Conservation (phyloP, 2,797 vertebrate genomes). For the Ptychobarbus kaznakovi region DNA sequence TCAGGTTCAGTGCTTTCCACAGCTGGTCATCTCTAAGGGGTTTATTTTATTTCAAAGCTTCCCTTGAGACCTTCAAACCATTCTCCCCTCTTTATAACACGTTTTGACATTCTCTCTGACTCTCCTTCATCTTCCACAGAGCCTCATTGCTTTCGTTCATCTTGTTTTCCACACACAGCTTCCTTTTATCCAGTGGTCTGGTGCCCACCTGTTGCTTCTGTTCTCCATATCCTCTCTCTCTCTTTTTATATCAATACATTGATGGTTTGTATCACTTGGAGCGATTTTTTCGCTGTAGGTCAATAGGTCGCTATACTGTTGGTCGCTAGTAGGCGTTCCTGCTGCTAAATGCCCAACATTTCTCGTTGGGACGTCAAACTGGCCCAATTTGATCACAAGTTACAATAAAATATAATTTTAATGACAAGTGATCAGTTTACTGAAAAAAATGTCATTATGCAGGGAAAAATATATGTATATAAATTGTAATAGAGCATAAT, state of each 20-base stretch:
- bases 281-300: not conserved
- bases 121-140: slow-evolving; percentile 39
- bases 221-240: slow-evolving; percentile 66
- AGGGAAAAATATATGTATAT: not conserved
- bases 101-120: slow-evolving; percentile 51
- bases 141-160: slow-evolving; percentile 64
- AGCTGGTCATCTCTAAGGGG: slow-evolving; percentile 28
- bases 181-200: slow-evolving; percentile 71
- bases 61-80: slow-evolving; percentile 47
- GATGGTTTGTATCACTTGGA: slow-evolving; percentile 69
- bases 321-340: not conserved
- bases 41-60: slow-evolving; percentile 50
- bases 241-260: slow-evolving; percentile 57
- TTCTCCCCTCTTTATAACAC: slow-evolving; percentile 45
- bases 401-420: not conserved
- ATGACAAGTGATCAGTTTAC: not conserved
- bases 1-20: slow-evolving; percentile 17
- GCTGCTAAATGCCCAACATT: not conserved
- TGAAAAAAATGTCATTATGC: not conserved
- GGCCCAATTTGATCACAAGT: not conserved
- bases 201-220: slow-evolving; percentile 76
- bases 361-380: not conserved
- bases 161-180: slow-evolving; percentile 71
- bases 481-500: not conserved
- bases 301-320: not conserved